phyloP scores from a whole-genome alignment of 2,888 invertebrate species.

The Mayetiola destructor region DNA sequence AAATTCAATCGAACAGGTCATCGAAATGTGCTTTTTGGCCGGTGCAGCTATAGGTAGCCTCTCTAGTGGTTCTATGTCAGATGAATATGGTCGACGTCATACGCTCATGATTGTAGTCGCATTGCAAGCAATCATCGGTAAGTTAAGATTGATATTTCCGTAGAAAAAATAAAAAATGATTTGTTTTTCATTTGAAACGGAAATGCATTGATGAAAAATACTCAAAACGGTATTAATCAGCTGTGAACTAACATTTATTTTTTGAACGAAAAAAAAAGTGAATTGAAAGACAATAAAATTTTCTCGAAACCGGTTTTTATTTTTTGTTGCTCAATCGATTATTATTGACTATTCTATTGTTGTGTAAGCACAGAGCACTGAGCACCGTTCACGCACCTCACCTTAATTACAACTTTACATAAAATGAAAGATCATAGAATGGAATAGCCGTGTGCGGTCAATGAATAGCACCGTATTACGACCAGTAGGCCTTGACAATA shows the following conservation, averaged over 20 bases:
- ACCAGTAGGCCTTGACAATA: background rate
- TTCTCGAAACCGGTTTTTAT: conserved; percentile 8
- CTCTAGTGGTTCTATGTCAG: conserved; percentile 49
- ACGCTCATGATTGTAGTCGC: conserved; percentile 43
- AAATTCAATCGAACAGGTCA: conserved; percentile 34
- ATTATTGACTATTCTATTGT: too few relatives aligned
- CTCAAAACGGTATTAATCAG: too few relatives aligned
- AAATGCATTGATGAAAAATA: too few relatives aligned
- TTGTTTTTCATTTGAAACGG: too few relatives aligned
- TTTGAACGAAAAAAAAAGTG: background rate
- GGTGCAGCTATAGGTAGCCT: conserved; percentile 50
- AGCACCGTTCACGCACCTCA: background rate
- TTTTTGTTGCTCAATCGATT: too few relatives aligned
- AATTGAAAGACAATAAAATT: background rate
- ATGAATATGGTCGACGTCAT: conserved; percentile 48
- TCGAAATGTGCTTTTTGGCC: conserved; percentile 48
- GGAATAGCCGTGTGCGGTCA: too few relatives aligned
- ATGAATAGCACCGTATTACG: background rate
- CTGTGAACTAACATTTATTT: too few relatives aligned
- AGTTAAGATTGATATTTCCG: conserved; percentile 20
- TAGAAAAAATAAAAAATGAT: background rate
- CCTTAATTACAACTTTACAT: background rate
- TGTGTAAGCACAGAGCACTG: too few relatives aligned
- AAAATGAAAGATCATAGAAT: too few relatives aligned
- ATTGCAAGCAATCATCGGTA: conserved; percentile 41